Evolutionary conservation across 2,888 invertebrate species (phyloP).

Genomic region (Lasioglossum figueresi): DNA sequence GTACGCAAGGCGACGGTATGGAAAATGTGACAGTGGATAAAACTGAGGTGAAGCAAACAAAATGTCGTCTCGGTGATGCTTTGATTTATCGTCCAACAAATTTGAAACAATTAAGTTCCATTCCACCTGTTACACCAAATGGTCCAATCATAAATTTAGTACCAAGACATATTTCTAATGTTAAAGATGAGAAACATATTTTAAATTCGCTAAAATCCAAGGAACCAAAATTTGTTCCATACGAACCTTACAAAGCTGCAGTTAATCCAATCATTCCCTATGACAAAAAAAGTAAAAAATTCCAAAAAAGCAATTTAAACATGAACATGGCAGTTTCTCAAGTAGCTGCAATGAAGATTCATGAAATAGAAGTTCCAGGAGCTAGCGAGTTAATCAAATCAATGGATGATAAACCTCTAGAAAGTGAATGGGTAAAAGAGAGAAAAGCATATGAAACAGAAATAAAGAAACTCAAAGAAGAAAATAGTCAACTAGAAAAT

Average conservation of each 20-base stretch:
- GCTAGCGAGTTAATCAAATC: slow-evolving; percentile 58
- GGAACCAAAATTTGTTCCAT: slow-evolving; percentile 94
- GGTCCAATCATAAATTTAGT: slow-evolving; percentile 87
- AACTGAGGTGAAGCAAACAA: slow-evolving; percentile 71
- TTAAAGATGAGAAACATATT: slow-evolving; percentile 85
- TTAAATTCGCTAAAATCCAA: slow-evolving; percentile 85
- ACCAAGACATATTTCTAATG: slow-evolving; percentile 87
- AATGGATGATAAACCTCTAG: slow-evolving; percentile 42
- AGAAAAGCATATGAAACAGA: slow-evolving; percentile 86
- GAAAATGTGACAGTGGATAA: slow-evolving; percentile 84
- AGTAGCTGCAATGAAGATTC: slow-evolving; percentile 88
- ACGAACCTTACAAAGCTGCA: slow-evolving; percentile 94
- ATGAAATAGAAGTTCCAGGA: slow-evolving; percentile 82
- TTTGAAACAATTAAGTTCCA: slow-evolving; percentile 78
- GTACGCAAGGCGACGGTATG: slow-evolving; percentile 93
- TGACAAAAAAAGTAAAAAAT: slow-evolving; percentile 82
- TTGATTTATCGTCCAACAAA: slow-evolving; percentile 83
- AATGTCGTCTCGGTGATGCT: slow-evolving; percentile 79
- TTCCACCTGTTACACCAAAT: slow-evolving; percentile 84
- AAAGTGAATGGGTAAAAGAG: slow-evolving; percentile 83
- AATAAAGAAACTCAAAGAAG: slow-evolving; percentile 87
- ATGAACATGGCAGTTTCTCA: slow-evolving; percentile 89
- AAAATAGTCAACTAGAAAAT: slow-evolving; percentile 90
- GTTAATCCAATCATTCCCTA: slow-evolving; percentile 90
- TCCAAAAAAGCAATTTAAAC: slow-evolving; percentile 87